phyloP scores from a whole-genome alignment of 2,888 invertebrate genomes.

The Antheraea assamensis region DNA sequence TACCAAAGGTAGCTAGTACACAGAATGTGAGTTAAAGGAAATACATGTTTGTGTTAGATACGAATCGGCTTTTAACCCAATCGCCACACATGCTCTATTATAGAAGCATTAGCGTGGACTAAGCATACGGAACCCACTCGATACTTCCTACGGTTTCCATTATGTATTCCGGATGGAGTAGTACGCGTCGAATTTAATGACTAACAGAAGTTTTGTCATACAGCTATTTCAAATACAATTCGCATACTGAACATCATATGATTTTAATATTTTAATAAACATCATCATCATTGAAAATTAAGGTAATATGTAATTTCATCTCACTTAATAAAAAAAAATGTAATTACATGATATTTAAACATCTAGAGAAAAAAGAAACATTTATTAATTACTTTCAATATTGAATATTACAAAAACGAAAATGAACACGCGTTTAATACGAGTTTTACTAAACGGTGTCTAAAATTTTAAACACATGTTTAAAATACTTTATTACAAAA shows the following conservation, averaged over 20 bases:
- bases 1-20: conserved; percentile 8
- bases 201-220: conserved; percentile 24
- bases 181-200: conserved; percentile 28
- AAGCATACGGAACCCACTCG: conserved; percentile 34
- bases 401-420: no score
- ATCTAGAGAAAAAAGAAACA: no score
- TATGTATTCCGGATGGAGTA: conserved; percentile 43
- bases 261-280: no score
- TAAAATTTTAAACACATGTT: no score
- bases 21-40: conserved; percentile 11
- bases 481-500: no score
- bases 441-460: no score
- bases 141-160: conserved; percentile 47
- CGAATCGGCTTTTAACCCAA: conserved; percentile 22
- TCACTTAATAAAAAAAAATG: no score
- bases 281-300: no score
- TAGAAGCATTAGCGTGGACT: conserved; percentile 33
- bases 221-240: neutral
- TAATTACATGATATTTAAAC: neutral
- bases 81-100: conserved; percentile 24
- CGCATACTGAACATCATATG: neutral
- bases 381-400: no score
- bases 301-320: no score
- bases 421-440: no score
- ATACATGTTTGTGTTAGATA: conserved; percentile 20